These are phyloP conservation scores for Portunus trituberculatus DNA, from an alignment of 1,140 invertebrate genomes.

Conservation along the genomic window DNA sequence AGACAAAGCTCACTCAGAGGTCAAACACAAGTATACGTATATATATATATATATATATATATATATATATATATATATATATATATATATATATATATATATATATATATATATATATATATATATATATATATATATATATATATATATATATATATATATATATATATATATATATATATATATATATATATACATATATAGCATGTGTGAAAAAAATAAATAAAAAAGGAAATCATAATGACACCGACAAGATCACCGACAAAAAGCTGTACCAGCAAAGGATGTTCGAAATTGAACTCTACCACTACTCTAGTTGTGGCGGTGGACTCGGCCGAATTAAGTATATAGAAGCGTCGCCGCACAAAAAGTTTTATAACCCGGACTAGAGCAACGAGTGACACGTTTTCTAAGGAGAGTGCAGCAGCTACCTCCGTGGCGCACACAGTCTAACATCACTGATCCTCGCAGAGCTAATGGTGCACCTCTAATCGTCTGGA, in stretches of 20 bases:
- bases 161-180: slow-evolving; percentile 55
- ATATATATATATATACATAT: slow-evolving; percentile 64
- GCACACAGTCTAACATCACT: background rate
- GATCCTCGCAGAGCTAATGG: background rate
- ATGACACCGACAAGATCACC: slow-evolving; percentile 6
- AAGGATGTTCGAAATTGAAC: background rate
- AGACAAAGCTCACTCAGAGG: slow-evolving; percentile 45
- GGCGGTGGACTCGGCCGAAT: background rate
- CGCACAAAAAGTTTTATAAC: background rate
- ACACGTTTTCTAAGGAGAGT: background rate
- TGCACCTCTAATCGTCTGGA: background rate
- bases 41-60: slow-evolving; percentile 11
- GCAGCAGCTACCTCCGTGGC: background rate
- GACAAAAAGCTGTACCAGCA: slow-evolving; percentile 12
- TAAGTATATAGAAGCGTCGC: background rate
- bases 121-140: slow-evolving; percentile 27
- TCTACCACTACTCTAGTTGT: slow-evolving; percentile 4
- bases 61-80: slow-evolving; percentile 15
- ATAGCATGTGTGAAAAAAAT: slow-evolving; percentile 27
- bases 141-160: slow-evolving; percentile 34
- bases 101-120: slow-evolving; percentile 9
- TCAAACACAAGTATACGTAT: background rate
- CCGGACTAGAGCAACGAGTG: background rate
- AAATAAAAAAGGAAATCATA: background rate
- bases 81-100: slow-evolving; percentile 26